Evolutionary conservation across 2,113 vertebrate genomes (phyloP), one percentile per base, ranked within the genome.

Genomic region (Chlamydotis undulata): DNA sequence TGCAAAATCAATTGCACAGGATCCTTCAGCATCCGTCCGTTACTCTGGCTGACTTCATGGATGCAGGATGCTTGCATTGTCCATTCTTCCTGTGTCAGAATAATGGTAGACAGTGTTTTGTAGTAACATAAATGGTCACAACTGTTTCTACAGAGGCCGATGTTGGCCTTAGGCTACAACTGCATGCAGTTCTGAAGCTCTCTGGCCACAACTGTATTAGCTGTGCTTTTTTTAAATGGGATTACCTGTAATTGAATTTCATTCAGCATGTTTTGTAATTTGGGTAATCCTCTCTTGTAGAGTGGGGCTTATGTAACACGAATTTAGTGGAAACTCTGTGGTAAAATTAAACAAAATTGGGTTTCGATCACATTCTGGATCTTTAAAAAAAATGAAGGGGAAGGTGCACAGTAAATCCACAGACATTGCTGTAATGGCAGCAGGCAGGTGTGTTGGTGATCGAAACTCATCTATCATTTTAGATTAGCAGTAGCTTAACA

Each of bases 31-130:
- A 41, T n/a, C 49, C 6, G 0, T 43, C 31, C 12, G 0, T 59
- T 74, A 37, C 29, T 39, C 22, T 90, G 67, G 13, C 41, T 70
- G 74, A 35, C 39, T 43, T 49, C 2, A 2, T 2, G 17, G 57
- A 12, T 41, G 19, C 26, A 0, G 1, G n/a, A n/a, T 31, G 47
- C 64, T 88, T 0, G 0, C 13, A 2, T 39, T 0, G 1, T 25
- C 37, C 0, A 0, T 18, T 81, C 57, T 50, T 55, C 52, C 53
- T 55, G 52, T 77, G 55, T 25, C 41, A 33, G 33, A 61, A 9
- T 1, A 35, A 45, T 13, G 7, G 28, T 26, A 71, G 65, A 33
- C 61, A 8, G 33, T 4, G 1, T 53, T 63, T 59, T 35, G 11
- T 41, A 29, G 49, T 35, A 19, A 41, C 47, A 14, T 50, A 41